These are phyloP conservation scores for Paedocypris sp. DNA, from an alignment of 2,113 vertebrate genomes.

Conservation along the genomic window DNA sequence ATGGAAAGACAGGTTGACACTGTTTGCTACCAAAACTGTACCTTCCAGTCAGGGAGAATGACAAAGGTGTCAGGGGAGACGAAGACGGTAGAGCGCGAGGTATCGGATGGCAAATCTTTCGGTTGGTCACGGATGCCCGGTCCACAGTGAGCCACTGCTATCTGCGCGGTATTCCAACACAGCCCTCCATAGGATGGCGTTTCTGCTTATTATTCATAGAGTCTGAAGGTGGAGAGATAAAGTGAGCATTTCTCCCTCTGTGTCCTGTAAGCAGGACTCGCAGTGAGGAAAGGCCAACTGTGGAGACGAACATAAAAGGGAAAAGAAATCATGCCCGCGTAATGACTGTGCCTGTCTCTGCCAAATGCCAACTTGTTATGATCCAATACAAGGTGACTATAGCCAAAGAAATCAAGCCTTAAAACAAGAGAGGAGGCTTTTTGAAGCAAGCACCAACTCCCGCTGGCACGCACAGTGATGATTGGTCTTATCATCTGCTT, in stretches of 20 bases:
- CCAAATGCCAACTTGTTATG: constrained; percentile 1
- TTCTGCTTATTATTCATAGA: constrained; percentile 35
- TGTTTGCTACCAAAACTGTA: constrained; percentile 28
- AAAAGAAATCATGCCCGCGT: not conserved
- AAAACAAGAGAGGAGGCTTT: not conserved
- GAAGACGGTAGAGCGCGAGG: constrained; percentile 13
- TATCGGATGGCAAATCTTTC: constrained; percentile 25
- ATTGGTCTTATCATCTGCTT: constrained; percentile 11
- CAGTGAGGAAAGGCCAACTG: constrained; percentile 14
- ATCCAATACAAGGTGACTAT: not conserved
- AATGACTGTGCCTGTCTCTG: not conserved
- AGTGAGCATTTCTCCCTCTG: constrained; percentile 4
- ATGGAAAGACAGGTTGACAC: constrained; percentile 35
- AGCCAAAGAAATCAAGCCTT: not conserved
- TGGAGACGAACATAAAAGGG: constrained; percentile 14
- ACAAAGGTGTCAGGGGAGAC: constrained; percentile 15
- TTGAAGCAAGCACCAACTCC: not conserved
- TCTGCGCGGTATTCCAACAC: constrained; percentile 17
- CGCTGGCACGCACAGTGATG: not conserved
- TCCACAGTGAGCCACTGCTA: constrained; percentile 16
- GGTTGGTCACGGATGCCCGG: constrained; percentile 1
- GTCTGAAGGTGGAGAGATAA: constrained; percentile 27
- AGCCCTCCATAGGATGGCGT: constrained; percentile 24
- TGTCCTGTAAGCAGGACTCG: constrained; percentile 18
- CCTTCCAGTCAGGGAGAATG: constrained; percentile 19